Conservation (phyloP, 2,888 invertebrate genomes). For the Meta bourneti region DNA sequence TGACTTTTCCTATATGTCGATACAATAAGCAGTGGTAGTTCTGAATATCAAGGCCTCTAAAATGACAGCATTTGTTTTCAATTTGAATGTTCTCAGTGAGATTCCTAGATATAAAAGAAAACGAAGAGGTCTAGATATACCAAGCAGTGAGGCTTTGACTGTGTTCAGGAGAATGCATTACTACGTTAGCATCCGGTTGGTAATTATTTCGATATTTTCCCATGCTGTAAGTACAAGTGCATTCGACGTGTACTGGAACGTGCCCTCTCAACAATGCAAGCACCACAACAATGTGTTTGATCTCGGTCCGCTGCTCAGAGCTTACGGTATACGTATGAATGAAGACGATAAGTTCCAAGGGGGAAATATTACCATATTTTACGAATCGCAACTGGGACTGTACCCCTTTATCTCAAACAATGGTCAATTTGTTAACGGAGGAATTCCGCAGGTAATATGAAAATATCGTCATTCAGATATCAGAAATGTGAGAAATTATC, state of each 20-base stretch:
- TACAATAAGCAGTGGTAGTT: no score
- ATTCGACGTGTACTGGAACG: slow-evolving; percentile 58
- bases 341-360: slow-evolving; percentile 86
- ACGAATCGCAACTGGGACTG: slow-evolving; percentile 85
- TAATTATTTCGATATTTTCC: background rate
- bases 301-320: slow-evolving; percentile 78
- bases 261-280: slow-evolving; percentile 42
- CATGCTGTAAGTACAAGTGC: background rate
- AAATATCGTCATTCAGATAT: background rate
- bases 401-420: slow-evolving; percentile 78
- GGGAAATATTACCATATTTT: slow-evolving; percentile 86
- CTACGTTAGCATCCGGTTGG: background rate
- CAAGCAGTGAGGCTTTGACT: no score
- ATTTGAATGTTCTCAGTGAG: no score
- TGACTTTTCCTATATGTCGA: no score
- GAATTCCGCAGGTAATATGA: slow-evolving; percentile 86
- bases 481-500: no score
- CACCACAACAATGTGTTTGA: slow-evolving; percentile 19
- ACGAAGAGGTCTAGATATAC: no score
- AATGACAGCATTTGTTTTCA: no score
- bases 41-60: no score
- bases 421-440: slow-evolving; percentile 84
- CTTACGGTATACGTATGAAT: slow-evolving; percentile 87
- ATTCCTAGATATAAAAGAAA: no score
- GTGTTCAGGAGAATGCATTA: background rate